Conservation (phyloP, 2,113 vertebrate genomes). For the Chaetodon trifascialis region DNA sequence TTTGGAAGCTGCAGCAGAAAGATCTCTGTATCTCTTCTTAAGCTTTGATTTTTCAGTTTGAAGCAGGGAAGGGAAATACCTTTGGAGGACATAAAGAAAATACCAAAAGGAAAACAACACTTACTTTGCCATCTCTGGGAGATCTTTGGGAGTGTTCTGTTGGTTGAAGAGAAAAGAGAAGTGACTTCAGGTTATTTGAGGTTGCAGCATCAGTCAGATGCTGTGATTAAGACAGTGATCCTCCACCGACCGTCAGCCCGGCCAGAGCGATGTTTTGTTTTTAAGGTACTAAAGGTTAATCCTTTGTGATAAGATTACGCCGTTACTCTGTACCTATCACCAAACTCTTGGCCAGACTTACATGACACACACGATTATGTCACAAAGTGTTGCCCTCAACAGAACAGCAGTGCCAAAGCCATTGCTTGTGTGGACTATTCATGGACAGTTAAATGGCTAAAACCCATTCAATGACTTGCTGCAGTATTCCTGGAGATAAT, state of each 20-base stretch:
- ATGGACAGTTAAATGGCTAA: slow-evolving; percentile 47
- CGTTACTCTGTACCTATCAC: not conserved
- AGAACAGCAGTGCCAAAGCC: not conserved
- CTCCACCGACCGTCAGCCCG: slow-evolving; percentile 16
- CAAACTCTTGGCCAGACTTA: slow-evolving; percentile 14
- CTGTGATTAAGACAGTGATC: slow-evolving; percentile 25
- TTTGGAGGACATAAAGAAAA: not conserved
- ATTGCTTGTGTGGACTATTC: slow-evolving; percentile 7
- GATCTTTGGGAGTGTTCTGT: slow-evolving; percentile 40
- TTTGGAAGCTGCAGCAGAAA: not conserved
- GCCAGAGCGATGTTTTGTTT: slow-evolving; percentile 38
- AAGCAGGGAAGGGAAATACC: too few relatives aligned
- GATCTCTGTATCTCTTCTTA: too few relatives aligned
- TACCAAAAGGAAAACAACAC: slow-evolving; percentile 21
- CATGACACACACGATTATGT: slow-evolving; percentile 26
- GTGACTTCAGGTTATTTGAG: not conserved
- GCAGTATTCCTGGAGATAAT: slow-evolving; percentile 28
- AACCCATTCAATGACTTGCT: slow-evolving; percentile 6
- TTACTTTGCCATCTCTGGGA: slow-evolving; percentile 78
- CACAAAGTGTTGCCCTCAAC: slow-evolving; percentile 11
- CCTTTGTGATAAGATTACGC: slow-evolving; percentile 71
- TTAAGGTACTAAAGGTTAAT: slow-evolving; percentile 56
- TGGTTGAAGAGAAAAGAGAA: slow-evolving; percentile 9
- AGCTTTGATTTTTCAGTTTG: too few relatives aligned
- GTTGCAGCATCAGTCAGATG: slow-evolving; percentile 11